phyloP scores from a whole-genome alignment of 53 echinoderm and acorn worm genomes.

The Arbacia lixula region DNA sequence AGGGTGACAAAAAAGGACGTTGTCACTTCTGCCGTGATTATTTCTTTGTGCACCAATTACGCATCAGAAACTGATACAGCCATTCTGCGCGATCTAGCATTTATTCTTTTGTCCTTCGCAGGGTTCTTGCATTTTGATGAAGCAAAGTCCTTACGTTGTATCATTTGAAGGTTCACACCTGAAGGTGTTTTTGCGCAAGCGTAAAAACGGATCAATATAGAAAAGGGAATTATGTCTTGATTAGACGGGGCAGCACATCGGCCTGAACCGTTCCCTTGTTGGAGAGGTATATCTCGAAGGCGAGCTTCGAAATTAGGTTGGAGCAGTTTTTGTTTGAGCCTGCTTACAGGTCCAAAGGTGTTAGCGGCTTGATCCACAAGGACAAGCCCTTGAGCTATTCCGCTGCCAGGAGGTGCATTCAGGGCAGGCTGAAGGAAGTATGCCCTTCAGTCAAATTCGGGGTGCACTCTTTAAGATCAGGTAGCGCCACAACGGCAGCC shows the following conservation, averaged over 20 bases:
- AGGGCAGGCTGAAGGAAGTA: neutral
- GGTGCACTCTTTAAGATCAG: neutral
- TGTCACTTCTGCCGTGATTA: neutral
- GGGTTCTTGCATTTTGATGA: conserved; percentile 57
- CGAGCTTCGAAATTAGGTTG: neutral
- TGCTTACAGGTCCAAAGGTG: conserved; percentile 1
- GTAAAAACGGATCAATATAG: conserved; percentile 56
- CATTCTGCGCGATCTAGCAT: conserved; percentile 17
- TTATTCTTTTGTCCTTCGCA: conserved; percentile 33
- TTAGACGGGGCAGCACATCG: neutral
- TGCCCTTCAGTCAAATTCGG: neutral
- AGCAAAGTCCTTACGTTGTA: conserved; percentile 19
- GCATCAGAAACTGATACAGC: neutral
- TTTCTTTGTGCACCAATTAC: conserved; percentile 23
- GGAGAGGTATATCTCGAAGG: conserved; percentile 10
- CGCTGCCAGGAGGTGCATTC: neutral
- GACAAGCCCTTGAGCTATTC: conserved; percentile 8
- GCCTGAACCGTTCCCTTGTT: conserved; percentile 17
- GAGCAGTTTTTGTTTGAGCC: conserved; percentile 43
- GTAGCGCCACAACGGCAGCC: neutral
- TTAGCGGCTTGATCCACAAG: neutral
- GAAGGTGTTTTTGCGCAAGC: neutral
- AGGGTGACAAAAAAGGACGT: conserved; percentile 5
- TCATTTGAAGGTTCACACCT: neutral
- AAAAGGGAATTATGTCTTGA: conserved; percentile 27